Base-by-base conservation (phyloP, 2,797 vertebrate species). In the Argyrosomus regius region DNA sequence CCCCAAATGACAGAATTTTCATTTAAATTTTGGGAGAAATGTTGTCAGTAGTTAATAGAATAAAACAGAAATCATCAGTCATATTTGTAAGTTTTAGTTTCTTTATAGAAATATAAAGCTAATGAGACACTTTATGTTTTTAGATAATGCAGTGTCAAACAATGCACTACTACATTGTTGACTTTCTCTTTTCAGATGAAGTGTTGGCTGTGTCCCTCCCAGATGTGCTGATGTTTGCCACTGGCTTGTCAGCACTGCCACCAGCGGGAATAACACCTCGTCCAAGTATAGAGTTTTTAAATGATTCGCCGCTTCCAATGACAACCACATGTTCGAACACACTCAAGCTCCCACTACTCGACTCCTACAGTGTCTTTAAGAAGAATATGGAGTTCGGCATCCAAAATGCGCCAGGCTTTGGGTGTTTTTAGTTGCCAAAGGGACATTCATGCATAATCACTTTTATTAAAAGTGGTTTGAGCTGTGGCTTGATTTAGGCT, bases 261-360 rank as follows among this genome's bases (percentile, higher is more conserved):
- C 66, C 52, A 45, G 50, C 7, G n/a, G 50, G 50, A 52, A n/a
- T 52, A 22, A 52, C 50, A 52, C 50, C 20, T 8, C 50, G 0
- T 52, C 50, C 50, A 52, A 52, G 18, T 52, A 52, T 52, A 20
- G 50, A 8, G 18, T 52, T 22, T 22, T 52, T 52, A 52, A 20
- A 9, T 22, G 50, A 52, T 11, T 52, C 50, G 7, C n/a, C 18
- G 18, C 45, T 69, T 39, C 52, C 66, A 22, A 41, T 45, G 66
- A 41, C 66, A 54, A 56, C 53, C 66, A 56, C 66, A 52, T 69
- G 66, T 45, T 31, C 35, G 12, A 54, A 69, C 54, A 57, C 35
- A 24, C 52, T 45, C 18, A 69, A 24, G 52, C 66, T 45, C 28
- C 50, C 52, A 22, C 50, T 54, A 31, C 11, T 69, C 13, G 35